Base-by-base conservation (phyloP, 2,113 vertebrate genomes). In the Cathartes aura region DNA sequence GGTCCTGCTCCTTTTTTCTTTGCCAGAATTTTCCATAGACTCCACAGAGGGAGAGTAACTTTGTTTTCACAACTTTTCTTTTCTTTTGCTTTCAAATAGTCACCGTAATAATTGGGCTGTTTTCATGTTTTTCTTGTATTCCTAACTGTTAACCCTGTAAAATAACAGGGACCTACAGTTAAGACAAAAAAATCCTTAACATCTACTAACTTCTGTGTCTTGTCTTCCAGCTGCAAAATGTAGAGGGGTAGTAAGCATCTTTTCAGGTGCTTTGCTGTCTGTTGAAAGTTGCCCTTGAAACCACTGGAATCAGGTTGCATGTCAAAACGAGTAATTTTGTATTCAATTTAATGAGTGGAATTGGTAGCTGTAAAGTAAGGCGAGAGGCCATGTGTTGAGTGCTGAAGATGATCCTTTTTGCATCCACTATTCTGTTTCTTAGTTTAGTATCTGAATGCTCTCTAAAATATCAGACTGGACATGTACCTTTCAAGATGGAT, bases 321-420 rank as follows among this genome's bases (percentile, higher is more conserved):
- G 70, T 66, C 17, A 17, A 85, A 94, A 66, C 0, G 2, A 45
- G 15, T 64, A 19, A 22, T 67, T 85, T 67, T 67, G 2, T 63
- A 8, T 55, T 66, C 30, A 8, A 3, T 70, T 52, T 68, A 78
- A 67, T 38, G 56, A 56, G 12, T 36, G 34, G 53, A 68, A 59
- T 21, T 72, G 53, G n/a, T 71, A 64, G 27, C 60, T 75, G 24
- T 71, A 42, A 60, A 52, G 12, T 52, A 38, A 43, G 34, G 55
- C 0, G 3, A 68, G 63, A 84, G 26, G 42, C 21, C 53, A 7
- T 0, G 0, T 22, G 2, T n/a, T 18, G 17, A 11, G 16, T 67
- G 68, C 43, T 82, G 63, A 48, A 73, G 42, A 40, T 32, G 22
- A 27, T 67, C 7, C 15, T 52, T 90, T 78, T 62, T 3, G 4